Evolutionary conservation across 2,113 vertebrate species (phyloP).

Genomic region (Psilopogon haemacephalus): DNA sequence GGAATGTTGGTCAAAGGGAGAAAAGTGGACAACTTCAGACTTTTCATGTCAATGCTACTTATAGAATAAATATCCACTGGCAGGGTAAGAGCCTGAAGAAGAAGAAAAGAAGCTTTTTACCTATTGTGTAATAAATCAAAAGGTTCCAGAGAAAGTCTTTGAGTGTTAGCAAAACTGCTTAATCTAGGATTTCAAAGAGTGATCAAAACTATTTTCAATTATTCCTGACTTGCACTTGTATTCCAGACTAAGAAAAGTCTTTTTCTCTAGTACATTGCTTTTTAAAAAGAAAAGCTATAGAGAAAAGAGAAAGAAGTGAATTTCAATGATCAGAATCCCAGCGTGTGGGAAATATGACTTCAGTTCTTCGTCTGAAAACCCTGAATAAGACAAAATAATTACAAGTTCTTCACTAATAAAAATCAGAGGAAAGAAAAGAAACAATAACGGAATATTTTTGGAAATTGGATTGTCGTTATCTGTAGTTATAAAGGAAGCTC

Average conservation of each 20-base stretch:
- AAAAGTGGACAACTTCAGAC: slow-evolving; percentile 55
- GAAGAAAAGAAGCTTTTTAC: slow-evolving; percentile 60
- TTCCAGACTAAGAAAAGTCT: slow-evolving; percentile 27
- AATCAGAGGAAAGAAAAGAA: slow-evolving; percentile 31
- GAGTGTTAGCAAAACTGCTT: slow-evolving; percentile 56
- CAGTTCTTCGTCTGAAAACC: slow-evolving; percentile 34
- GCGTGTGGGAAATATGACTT: slow-evolving; percentile 53
- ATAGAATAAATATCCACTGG: slow-evolving; percentile 60
- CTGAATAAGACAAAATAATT: slow-evolving; percentile 46
- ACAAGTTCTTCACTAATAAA: slow-evolving; percentile 31
- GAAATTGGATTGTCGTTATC: slow-evolving; percentile 40
- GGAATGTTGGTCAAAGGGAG: slow-evolving; percentile 41
- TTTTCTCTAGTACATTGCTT: slow-evolving; percentile 3
- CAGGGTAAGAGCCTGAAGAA: slow-evolving; percentile 28
- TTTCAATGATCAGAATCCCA: slow-evolving; percentile 41
- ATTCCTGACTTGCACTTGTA: slow-evolving; percentile 60
- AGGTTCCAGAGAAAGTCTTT: slow-evolving; percentile 53
- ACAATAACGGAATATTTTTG: slow-evolving; percentile 42
- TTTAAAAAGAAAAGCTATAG: slow-evolving; percentile 13
- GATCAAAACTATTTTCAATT: slow-evolving; percentile 66
- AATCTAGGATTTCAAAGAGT: slow-evolving; percentile 53
- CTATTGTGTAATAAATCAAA: slow-evolving; percentile 66
- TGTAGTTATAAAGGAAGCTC: slow-evolving; percentile 52
- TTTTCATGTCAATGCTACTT: slow-evolving; percentile 52
- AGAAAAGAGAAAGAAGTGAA: slow-evolving; percentile 52